Base-by-base conservation (phyloP, 2,888 invertebrate species). In the Eumacrocentrus americanus region DNA sequence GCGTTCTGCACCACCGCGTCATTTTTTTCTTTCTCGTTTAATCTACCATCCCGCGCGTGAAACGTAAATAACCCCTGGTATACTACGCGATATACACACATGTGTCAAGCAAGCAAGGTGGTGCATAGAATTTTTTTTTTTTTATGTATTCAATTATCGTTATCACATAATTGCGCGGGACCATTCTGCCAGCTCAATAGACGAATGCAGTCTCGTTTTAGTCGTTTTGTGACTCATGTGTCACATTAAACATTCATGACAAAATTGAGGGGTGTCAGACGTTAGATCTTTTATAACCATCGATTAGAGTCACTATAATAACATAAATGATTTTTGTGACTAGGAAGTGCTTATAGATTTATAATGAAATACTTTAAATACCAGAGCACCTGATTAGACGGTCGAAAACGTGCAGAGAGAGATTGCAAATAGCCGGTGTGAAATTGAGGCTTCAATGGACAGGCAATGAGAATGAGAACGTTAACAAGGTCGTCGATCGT, bases 1-100 rank as follows among this genome's bases (percentile, higher is more conserved):
- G 53, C 48, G 50, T 59, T 60, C 57, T 60, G 60, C 60, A 60
- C 51, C 53, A 18, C 18, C 47, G 61, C 57, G 51, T 50, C 46
- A 60, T 64, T 61, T 60, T n/a, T n/a, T n/a, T n/a, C n/a, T n/a
- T n/a, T 57, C 60, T 58, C 64, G 40, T 60, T 53, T 51, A 59
- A 60, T 60, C 54, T 57, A 50, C 53, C 42, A 51, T 52, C 5
- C 29, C 9, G 9, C 40, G 60, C 53, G 38, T 44, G 44, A 53
- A 59, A 59, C 54, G 40, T 60, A 64, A 61, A 54, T 59, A 61
- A 61, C 29, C 35, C 50, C 25, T 22, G 44, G 48, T 48, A 48
- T 18, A 56, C 56, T 18, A 25, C n/a, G n/a, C n/a, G n/a, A n/a
- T n/a, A n/a, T n/a, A n/a, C 37, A 47, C 23, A 23, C 38, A 40